phyloP scores from a whole-genome alignment of 2,797 vertebrate genomes.

The Sebastes flavidus region DNA sequence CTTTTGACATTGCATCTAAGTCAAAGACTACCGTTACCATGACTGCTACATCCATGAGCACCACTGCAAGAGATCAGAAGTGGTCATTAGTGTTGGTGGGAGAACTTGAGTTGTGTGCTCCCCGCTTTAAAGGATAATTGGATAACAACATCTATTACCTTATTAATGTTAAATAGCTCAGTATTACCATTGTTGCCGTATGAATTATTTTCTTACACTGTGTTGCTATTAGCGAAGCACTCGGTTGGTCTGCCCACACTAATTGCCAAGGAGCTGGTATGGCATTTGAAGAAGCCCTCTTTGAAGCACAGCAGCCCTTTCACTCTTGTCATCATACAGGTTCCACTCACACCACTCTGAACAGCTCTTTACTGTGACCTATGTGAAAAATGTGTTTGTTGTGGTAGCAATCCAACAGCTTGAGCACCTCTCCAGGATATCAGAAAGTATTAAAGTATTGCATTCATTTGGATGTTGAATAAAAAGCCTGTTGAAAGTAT shows the following conservation, averaged over 20 bases:
- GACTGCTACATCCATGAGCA: not conserved
- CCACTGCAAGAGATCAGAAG: not conserved
- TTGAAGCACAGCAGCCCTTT: constrained; percentile 12
- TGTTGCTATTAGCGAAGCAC: constrained; percentile 3
- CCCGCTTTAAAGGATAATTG: not conserved
- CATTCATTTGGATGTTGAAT: constrained; percentile 7
- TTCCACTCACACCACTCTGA: not conserved
- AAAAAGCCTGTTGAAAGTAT: not conserved
- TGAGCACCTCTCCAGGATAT: constrained; percentile 9
- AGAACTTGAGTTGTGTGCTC: not conserved
- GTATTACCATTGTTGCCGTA: not conserved
- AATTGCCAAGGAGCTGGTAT: constrained; percentile 24
- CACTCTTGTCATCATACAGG: constrained; percentile 7
- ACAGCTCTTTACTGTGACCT: constrained; percentile 26
- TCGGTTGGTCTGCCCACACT: not conserved
- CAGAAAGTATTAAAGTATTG: constrained; percentile 17
- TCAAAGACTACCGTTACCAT: not conserved
- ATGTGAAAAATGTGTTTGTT: constrained; percentile 31
- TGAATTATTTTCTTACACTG: not conserved
- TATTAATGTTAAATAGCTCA: not conserved
- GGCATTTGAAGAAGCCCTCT: constrained; percentile 2
- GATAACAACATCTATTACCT: not conserved
- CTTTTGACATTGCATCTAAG: not conserved
- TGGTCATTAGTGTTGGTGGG: not conserved
- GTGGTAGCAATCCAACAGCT: not conserved